Base-by-base conservation (phyloP, 2,113 vertebrate genomes). In the Macheiramphus alcinus region DNA sequence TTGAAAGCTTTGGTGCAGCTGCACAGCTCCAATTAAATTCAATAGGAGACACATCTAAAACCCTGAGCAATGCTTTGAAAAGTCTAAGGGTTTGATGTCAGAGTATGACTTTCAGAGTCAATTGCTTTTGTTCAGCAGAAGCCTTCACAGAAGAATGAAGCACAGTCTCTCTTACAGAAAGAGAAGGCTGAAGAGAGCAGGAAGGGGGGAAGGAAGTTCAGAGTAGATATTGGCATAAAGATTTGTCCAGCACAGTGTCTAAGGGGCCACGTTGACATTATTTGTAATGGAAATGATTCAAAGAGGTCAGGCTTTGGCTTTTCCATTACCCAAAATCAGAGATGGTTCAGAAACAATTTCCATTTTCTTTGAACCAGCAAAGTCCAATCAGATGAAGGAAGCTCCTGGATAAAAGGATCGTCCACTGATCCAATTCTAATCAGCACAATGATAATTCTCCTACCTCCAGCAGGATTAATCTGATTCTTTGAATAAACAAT, bases 21-120 rank as follows among this genome's bases (percentile, higher is more conserved):
- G 76, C 78, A 79, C 48, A 80, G 26, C 65, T 95, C 86, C 86
- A 94, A 58, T 95, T 96, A 94, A 92, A 84, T 85, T 92, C 80
- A 75, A 12, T 13, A 50, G 73, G 56, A 89, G 53, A 32, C 21
- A 87, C 73, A 87, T 84, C 86, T 87, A 85, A 95, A 92, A 67
- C 80, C 70, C 61, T 67, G 25, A 91, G 72, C 43, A 81, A 43
- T 31, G 61, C 88, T 94, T 84, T 84, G 80, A 72, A 79, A 83
- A 86, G n/a, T 61, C 55, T 7, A 8, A 71, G 65, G 52, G 65
- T 89, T 71, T 94, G 83, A 80, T 92, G 81, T 83, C 85, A 83
- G 75, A 52, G 29, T 74, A 50, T n/a, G 59, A 86, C 50, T 92
- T 92, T 66, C 78, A 83, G 78, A 93, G 79, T 52, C 94, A 86